These are phyloP conservation scores for Clytia hemisphaerica DNA, from an alignment of 30 jellyfish, hydroid and myxozoan genomes.

Conservation along the genomic window DNA sequence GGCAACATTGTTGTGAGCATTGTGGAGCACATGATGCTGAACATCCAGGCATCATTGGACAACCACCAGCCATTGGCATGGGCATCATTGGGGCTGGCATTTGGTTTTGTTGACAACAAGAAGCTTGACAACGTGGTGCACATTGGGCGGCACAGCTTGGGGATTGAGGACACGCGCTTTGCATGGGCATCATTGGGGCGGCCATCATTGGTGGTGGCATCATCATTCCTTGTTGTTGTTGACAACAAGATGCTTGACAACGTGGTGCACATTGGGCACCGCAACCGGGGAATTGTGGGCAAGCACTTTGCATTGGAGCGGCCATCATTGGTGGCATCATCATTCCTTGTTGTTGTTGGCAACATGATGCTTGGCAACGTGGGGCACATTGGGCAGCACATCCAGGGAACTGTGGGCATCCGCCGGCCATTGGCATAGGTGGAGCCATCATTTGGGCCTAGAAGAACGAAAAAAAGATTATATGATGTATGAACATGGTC, in stretches of 20 bases:
- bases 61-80: slow-evolving; percentile 4
- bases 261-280: slow-evolving; percentile 70
- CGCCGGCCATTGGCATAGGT: no score
- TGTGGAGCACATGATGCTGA: slow-evolving; percentile 62
- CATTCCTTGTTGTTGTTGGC: slow-evolving; percentile 9
- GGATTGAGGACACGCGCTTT: slow-evolving; percentile 30
- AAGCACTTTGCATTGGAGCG: slow-evolving; percentile 35
- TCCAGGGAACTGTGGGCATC: slow-evolving; percentile 52
- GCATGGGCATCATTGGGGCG: slow-evolving; percentile 20
- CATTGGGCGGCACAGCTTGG: slow-evolving; percentile 72
- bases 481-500: no score
- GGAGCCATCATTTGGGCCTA: slow-evolving; percentile 11
- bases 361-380: slow-evolving; percentile 58
- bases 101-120: slow-evolving; percentile 67
- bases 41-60: slow-evolving; percentile 34
- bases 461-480: no score
- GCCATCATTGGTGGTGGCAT: background rate
- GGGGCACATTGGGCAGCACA: slow-evolving; percentile 79
- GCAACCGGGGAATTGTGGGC: slow-evolving; percentile 61
- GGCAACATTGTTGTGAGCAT: slow-evolving; percentile 58
- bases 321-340: slow-evolving; percentile 46
- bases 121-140: slow-evolving; percentile 68
- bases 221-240: background rate
- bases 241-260: slow-evolving; percentile 70
- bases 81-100: slow-evolving; percentile 60